Evolutionary conservation across 2,888 invertebrate genomes (phyloP), one percentile per base, ranked within the genome.

Genomic region (Pachliopta kotzebuea): DNA sequence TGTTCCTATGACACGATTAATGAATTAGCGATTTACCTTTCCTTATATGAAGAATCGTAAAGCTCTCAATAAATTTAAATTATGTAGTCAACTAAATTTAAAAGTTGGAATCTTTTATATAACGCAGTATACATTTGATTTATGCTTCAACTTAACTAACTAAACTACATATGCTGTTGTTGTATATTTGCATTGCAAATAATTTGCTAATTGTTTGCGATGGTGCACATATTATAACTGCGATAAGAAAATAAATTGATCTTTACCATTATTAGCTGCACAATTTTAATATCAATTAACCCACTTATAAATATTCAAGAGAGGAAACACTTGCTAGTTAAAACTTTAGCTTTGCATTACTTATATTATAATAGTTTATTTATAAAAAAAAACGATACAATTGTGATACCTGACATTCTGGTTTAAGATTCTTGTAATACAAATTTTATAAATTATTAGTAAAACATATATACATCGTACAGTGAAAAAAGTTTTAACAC

Each of bases 151-250:
- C 21, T 23, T n/a, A 52, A 52, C 8, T 21, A 7, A 29, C 42
- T 45, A 63, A 56, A 58, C 50, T 29, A 26, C 24, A 24, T 57
- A 26, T 24, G 49, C 29, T 26, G 24, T 23, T 26, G 45, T 42
- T 45, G 18, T 7, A 45, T 58, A 63, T 63, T 63, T 58, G 53
- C 63, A 63, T 54, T 63, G 63, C 63, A 63, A 63, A 63, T 63
- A 54, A 57, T 58, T 63, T 58, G 63, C 42, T 58, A 63, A 63
- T 63, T 63, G 53, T 31, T 31, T 21, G 62, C 29, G 20, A 53
- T 26, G 54, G 37, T 42, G 54, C 24, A 21, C 53, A 23, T 24
- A 52, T 53, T 42, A 14, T 14, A 18, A 21, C 23, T 60, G 60
- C 54, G 53, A 57, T 57, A 57, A 62, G 26, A 17, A 57, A 57